Base-by-base conservation (phyloP, 2,113 vertebrate genomes). In the Glaucidium brasilianum region DNA sequence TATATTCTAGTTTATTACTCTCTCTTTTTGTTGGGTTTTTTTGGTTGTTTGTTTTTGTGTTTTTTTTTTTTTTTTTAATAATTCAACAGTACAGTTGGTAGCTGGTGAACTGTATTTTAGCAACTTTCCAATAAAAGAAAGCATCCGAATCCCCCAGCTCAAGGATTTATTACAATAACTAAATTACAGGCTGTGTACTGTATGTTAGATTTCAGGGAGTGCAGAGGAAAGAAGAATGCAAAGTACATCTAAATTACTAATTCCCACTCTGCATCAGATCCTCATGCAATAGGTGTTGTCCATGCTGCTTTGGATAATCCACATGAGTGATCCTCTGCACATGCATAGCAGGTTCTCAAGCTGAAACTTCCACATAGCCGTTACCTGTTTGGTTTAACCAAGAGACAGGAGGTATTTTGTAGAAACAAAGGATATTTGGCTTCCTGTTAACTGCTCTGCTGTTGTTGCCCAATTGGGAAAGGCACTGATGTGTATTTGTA, bases 1-100 rank as follows among this genome's bases (percentile, higher is more conserved):
- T n/a, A 45, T 32, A 53, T 88, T 82, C 32, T 64, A 63, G 19
- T 76, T 77, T 62, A 52, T 53, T 66, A 66, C 30, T 47, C 6
- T 75, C 3, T 79, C 19, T 64, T 90, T 85, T 81, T 39, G 19
- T 4, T n/a, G 5, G n/a, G n/a, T n/a, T n/a, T n/a, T n/a, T n/a
- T n/a, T n/a, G n/a, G n/a, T n/a, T n/a, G n/a, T n/a, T n/a, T n/a
- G n/a, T n/a, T n/a, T n/a, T n/a, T n/a, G n/a, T n/a, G n/a, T n/a
- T n/a, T n/a, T n/a, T n/a, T n/a, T n/a, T n/a, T 60, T 72, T 93
- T 58, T 63, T 72, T 89, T 45, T 85, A 37, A 80, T 86, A 85
- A 71, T 63, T 89, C 35, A 80, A 27, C n/a, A 73, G 14, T 22
- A 47, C 18, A 47, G 15, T 79, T 63, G 69, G 49, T 58, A 66